Evolutionary conservation across 1,140 invertebrate species (phyloP).

Genomic region (Zaprionus nigranus): DNA sequence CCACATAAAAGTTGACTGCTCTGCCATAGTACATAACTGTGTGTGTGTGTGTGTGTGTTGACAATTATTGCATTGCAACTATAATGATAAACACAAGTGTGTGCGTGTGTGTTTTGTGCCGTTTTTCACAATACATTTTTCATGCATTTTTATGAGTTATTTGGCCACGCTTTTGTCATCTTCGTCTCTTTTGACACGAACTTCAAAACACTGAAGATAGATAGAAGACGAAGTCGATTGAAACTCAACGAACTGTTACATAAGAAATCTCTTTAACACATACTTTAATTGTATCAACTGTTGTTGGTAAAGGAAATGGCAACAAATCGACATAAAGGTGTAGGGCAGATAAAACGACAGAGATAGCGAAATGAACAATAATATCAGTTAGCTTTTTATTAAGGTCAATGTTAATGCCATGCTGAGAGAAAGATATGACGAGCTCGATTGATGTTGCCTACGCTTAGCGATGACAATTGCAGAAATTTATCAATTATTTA

Average conservation of each 20-base stretch:
- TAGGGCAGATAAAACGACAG: not conserved
- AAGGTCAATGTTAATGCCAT: constrained; percentile 80
- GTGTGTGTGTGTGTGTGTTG: constrained; percentile 9
- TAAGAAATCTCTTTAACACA: constrained; percentile 56
- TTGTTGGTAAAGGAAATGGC: constrained; percentile 24
- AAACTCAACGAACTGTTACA: constrained; percentile 53
- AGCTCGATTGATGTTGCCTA: constrained; percentile 7
- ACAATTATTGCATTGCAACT: constrained; percentile 33
- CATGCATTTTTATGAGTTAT: constrained; percentile 47
- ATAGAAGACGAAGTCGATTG: constrained; percentile 29
- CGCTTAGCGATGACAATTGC: constrained; percentile 21
- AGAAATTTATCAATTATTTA: constrained; percentile 9
- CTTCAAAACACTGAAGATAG: constrained; percentile 31
- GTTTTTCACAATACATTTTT: constrained; percentile 42
- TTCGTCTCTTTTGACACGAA: constrained; percentile 63
- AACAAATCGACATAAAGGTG: constrained; percentile 23
- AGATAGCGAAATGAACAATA: constrained; percentile 30
- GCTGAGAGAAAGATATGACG: constrained; percentile 11
- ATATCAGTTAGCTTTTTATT: constrained; percentile 67
- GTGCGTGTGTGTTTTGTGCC: not conserved
- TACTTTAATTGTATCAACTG: constrained; percentile 54
- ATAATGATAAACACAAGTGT: constrained; percentile 17
- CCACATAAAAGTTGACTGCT: constrained; percentile 46
- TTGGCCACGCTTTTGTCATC: constrained; percentile 58
- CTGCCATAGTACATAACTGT: not conserved